These are phyloP conservation scores for Drepana arcuata DNA, from an alignment of 1,140 invertebrate genomes.

Conservation along the genomic window DNA sequence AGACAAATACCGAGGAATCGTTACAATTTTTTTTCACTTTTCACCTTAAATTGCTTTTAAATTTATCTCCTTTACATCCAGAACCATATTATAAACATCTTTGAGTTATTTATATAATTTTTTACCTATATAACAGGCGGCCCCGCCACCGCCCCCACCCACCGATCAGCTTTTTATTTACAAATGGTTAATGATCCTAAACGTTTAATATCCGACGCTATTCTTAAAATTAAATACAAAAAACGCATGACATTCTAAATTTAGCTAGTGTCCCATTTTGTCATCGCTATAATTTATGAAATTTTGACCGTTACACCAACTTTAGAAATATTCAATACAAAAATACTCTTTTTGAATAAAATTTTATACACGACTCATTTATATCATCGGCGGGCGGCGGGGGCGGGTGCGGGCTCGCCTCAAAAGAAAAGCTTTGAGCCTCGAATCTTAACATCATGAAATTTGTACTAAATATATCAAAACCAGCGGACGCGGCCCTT, in stretches of 20 bases:
- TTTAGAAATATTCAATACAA: constrained; percentile 75
- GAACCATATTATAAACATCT: constrained; percentile 74
- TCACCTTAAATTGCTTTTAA: constrained; percentile 64
- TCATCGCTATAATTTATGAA: constrained; percentile 70
- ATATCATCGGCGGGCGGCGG: constrained; percentile 36
- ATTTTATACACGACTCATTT: constrained; percentile 70
- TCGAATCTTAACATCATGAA: constrained; percentile 70
- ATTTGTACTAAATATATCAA: constrained; percentile 73
- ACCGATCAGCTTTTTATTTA: constrained; percentile 67
- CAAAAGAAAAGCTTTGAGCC: constrained; percentile 70
- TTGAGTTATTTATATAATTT: constrained; percentile 72
- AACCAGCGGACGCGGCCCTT: constrained; percentile 52
- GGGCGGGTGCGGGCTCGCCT: constrained; percentile 36
- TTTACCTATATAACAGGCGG: constrained; percentile 67
- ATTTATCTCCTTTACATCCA: constrained; percentile 71
- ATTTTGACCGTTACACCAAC: constrained; percentile 73
- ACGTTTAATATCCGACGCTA: constrained; percentile 70
- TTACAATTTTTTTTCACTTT: constrained; percentile 53
- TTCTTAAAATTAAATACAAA: constrained; percentile 73
- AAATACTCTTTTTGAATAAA: constrained; percentile 74
- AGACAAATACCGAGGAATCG: constrained; percentile 66
- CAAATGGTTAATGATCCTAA: constrained; percentile 72
- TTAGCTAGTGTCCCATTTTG: constrained; percentile 68
- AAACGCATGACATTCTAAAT: constrained; percentile 71
- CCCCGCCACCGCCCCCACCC: constrained; percentile 38